phyloP scores from a whole-genome alignment of 2,113 vertebrate species.

The Pantherophis guttatus region DNA sequence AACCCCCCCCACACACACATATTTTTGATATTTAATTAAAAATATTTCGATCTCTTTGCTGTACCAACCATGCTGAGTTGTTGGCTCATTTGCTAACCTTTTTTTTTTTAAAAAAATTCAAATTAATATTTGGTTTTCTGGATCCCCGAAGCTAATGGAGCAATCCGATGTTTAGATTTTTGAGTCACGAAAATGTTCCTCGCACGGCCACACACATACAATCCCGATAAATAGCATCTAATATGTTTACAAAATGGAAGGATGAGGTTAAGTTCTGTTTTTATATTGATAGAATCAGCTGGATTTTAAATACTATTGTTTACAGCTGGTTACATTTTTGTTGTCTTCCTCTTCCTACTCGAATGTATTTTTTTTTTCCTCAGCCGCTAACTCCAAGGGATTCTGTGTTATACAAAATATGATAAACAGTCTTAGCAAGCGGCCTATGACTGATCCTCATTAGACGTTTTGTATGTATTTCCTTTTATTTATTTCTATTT shows the following conservation, averaged over 20 bases:
- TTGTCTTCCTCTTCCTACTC: constrained; percentile 76
- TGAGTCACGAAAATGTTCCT: constrained; percentile 82
- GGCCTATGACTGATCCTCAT: constrained; percentile 59
- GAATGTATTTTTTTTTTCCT: constrained; percentile 75
- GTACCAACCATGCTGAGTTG: constrained; percentile 28
- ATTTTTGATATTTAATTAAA: constrained; percentile 67
- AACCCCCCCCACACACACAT: no score
- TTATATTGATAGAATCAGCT: constrained; percentile 81
- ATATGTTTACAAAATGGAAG: constrained; percentile 88
- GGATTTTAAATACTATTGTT: constrained; percentile 77
- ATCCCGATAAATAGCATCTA: constrained; percentile 88
- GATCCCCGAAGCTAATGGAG: constrained; percentile 66
- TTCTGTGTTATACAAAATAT: constrained; percentile 71
- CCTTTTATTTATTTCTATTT: constrained; percentile 66
- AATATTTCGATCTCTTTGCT: constrained; percentile 42
- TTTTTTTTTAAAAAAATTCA: constrained; percentile 63
- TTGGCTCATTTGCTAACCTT: constrained; percentile 67
- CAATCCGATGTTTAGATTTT: constrained; percentile 77
- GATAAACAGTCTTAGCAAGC: constrained; percentile 76
- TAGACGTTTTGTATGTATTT: constrained; percentile 71
- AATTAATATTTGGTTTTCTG: constrained; percentile 82
- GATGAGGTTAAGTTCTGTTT: constrained; percentile 81
- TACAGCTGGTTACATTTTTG: constrained; percentile 81
- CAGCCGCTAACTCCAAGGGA: constrained; percentile 76
- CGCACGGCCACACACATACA: constrained; percentile 80